These are phyloP conservation scores for Sinosuthora webbiana DNA, from an alignment of 2,113 vertebrate genomes.

Conservation along the genomic window DNA sequence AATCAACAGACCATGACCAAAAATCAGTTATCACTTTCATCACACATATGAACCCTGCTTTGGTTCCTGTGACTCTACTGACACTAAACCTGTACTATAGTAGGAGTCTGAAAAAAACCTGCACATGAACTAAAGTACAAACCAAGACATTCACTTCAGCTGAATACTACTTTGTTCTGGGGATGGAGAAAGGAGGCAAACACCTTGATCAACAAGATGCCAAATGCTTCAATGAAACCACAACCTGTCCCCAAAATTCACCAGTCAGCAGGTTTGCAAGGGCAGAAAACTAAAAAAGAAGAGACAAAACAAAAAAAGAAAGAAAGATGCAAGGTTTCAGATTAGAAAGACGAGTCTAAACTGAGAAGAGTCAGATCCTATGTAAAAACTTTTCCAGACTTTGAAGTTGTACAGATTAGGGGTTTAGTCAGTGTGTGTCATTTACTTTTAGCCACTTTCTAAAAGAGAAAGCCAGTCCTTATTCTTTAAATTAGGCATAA, in stretches of 20 bases:
- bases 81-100: not conserved
- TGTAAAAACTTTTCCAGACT: slow-evolving; percentile 41
- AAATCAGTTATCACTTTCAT: not conserved
- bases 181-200: not conserved
- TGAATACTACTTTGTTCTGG: not conserved
- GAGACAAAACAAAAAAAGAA: not conserved
- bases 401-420: not conserved
- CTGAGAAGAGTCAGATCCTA: not conserved
- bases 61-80: not conserved
- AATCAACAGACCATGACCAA: not conserved
- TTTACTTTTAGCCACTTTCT: not conserved
- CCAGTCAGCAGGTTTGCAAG: not conserved
- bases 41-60: not conserved
- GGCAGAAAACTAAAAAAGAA: not conserved
- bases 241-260: not conserved
- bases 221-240: slow-evolving; percentile 11
- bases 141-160: not conserved
- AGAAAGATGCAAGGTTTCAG: not conserved
- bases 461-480: not conserved
- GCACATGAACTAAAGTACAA: not conserved
- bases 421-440: not conserved
- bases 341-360: not conserved
- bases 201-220: not conserved
- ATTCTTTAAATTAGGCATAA: not conserved
- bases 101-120: not conserved